phyloP scores from a whole-genome alignment of 1,140 invertebrate species.

The Pristionchus pacificus region DNA sequence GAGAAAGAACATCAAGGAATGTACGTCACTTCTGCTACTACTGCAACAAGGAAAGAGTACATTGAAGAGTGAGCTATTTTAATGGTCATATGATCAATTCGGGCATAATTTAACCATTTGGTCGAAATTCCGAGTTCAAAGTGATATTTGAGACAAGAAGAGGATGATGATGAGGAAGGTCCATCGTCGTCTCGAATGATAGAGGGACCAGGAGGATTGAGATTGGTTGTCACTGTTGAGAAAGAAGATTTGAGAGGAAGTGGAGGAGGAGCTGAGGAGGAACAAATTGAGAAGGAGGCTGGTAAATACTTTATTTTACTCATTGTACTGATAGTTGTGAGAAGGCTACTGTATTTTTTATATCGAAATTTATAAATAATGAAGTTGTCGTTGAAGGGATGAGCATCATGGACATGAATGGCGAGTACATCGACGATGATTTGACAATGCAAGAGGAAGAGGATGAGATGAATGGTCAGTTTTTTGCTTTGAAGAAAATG shows the following conservation, averaged over 20 bases:
- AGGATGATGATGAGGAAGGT: too few species aligned
- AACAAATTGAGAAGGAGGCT: constrained; percentile 14
- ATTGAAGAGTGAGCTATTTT: too few species aligned
- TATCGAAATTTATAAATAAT: constrained; percentile 6
- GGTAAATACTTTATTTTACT: background rate
- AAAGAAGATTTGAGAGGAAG: constrained; percentile 3
- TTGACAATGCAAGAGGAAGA: background rate
- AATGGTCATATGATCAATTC: too few species aligned
- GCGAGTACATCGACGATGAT: background rate
- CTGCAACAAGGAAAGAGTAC: too few species aligned
- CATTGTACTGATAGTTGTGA: constrained; percentile 11
- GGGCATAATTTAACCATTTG: too few species aligned
- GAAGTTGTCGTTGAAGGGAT: constrained; percentile 13
- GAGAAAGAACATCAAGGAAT: too few species aligned
- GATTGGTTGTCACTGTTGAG: constrained; percentile 20
- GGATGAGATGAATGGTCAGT: too few species aligned
- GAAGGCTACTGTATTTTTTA: constrained; percentile 9
- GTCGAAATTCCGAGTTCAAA: too few species aligned
- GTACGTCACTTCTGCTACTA: too few species aligned
- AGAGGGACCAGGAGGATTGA: constrained; percentile 21
- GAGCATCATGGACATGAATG: background rate
- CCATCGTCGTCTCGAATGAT: constrained; percentile 9
- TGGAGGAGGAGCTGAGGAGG: background rate
- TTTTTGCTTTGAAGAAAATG: too few species aligned
- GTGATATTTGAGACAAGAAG: too few species aligned